Conservation (phyloP, 2,797 vertebrate genomes). For the Nothura maculosa region DNA sequence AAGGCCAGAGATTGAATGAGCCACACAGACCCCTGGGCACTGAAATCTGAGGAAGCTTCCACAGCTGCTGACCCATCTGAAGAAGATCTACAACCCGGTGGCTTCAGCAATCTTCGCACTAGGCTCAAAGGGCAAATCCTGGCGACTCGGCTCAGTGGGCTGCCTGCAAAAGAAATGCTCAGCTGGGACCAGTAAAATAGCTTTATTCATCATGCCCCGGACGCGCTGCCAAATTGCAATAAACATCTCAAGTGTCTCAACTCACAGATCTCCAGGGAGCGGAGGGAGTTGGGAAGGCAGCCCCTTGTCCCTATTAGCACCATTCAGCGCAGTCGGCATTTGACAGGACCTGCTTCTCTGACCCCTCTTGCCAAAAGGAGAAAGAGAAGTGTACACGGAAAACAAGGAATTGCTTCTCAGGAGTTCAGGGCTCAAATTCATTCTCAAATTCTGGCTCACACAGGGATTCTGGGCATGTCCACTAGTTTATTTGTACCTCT, state of each 20-base stretch:
- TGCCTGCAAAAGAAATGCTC: background rate
- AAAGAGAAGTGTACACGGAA: background rate
- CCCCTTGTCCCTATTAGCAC: background rate
- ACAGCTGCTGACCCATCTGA: background rate
- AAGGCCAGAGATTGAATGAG: background rate
- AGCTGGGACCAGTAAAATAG: background rate
- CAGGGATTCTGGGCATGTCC: background rate
- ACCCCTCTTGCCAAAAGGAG: background rate
- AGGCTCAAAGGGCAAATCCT: background rate
- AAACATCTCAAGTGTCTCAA: background rate
- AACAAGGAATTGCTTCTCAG: conserved; percentile 1
- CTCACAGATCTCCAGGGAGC: background rate
- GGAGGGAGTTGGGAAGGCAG: background rate
- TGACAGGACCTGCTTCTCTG: background rate
- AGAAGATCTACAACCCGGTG: accelerated
- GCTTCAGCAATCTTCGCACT: background rate
- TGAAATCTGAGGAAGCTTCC: background rate
- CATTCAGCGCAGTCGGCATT: background rate
- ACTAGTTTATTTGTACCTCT: background rate
- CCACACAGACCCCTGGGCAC: background rate
- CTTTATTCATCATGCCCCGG: background rate
- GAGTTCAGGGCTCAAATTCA: background rate
- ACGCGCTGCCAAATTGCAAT: conserved; percentile 4
- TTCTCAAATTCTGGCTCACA: background rate
- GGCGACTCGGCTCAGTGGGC: background rate